A percentile compares a stretch with the other conserved stretches of the same genome.
Evolutionary conservation across 2,888 invertebrate genomes (phyloP).

Genomic region (Microctonus aethiopoides): DNA sequence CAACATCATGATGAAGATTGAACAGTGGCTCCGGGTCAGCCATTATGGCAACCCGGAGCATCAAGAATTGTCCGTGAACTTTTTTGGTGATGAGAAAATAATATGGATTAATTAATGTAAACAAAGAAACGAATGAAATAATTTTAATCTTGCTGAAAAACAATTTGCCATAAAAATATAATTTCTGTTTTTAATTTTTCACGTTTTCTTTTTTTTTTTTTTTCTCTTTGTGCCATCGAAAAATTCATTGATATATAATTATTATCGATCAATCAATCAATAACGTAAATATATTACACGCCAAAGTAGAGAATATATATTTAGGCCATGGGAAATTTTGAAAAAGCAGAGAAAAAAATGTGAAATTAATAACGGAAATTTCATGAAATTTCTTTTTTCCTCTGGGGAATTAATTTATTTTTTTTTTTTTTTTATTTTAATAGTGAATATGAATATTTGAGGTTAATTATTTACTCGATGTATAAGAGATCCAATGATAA

Average conservation of each 20-base stretch:
- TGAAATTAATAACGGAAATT: background rate
- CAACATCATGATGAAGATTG: constrained; percentile 83
- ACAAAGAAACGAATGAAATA: background rate
- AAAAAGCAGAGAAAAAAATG: background rate
- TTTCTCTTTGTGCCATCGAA: constrained; percentile 17
- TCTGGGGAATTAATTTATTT: background rate
- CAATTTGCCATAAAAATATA: background rate
- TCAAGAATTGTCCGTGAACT: constrained; percentile 56
- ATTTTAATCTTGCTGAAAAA: background rate
- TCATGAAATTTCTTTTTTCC: background rate
- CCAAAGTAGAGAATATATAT: background rate
- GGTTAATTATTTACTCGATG: background rate
- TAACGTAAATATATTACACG: background rate
- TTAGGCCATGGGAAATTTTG: background rate
- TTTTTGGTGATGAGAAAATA: constrained; percentile 60
- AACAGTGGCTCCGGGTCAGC: constrained; percentile 72
- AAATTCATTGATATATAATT: background rate
- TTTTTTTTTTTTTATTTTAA: background rate
- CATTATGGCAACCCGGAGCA: constrained; percentile 66
- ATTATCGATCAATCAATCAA: background rate
- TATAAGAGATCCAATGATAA: background rate
- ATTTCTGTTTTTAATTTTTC: background rate
- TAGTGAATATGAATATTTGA: background rate
- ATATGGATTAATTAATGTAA: too few species aligned
- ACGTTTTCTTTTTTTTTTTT: background rate